A percentile compares a stretch with the other conserved stretches of the same genome.
These are phyloP conservation scores for Toxotes chatareus DNA, from an alignment of 2,113 vertebrate species.

Conservation along the genomic window DNA sequence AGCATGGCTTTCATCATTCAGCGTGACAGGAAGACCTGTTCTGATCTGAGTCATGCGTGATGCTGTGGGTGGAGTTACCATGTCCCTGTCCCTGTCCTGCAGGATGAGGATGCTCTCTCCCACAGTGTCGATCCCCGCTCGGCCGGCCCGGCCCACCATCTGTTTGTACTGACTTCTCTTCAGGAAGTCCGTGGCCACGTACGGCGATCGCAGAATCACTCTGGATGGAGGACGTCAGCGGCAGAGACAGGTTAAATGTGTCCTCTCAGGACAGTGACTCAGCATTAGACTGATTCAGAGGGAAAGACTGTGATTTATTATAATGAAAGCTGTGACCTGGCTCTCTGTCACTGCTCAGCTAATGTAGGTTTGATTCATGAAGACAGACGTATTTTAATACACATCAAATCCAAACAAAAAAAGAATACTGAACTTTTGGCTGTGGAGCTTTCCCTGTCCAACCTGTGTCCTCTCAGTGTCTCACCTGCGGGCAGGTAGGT, in stretches of 20 bases:
- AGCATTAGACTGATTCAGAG: no score
- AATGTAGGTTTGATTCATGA: no score
- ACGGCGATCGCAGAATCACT: slow-evolving; percentile 95
- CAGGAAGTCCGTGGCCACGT: slow-evolving; percentile 91
- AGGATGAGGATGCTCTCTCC: slow-evolving; percentile 96
- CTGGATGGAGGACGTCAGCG: slow-evolving; percentile 68
- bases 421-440: no score
- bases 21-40: no score
- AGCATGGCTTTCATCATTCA: no score
- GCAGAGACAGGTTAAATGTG: neutral
- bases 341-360: no score
- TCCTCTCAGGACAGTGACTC: neutral
- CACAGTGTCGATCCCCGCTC: slow-evolving; percentile 91
- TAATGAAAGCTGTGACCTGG: no score
- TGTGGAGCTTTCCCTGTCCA: no score
- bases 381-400: no score
- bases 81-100: slow-evolving; percentile 90
- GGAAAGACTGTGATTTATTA: no score
- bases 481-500: slow-evolving; percentile 95
- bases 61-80: slow-evolving; percentile 78
- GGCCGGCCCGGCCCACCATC: slow-evolving; percentile 95
- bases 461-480: slow-evolving; percentile 6
- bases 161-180: slow-evolving; percentile 96
- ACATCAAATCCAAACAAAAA: no score
- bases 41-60: no score